These are phyloP conservation scores for Bathynomus jamesi DNA, from an alignment of 1,140 invertebrate species.

Conservation along the genomic window DNA sequence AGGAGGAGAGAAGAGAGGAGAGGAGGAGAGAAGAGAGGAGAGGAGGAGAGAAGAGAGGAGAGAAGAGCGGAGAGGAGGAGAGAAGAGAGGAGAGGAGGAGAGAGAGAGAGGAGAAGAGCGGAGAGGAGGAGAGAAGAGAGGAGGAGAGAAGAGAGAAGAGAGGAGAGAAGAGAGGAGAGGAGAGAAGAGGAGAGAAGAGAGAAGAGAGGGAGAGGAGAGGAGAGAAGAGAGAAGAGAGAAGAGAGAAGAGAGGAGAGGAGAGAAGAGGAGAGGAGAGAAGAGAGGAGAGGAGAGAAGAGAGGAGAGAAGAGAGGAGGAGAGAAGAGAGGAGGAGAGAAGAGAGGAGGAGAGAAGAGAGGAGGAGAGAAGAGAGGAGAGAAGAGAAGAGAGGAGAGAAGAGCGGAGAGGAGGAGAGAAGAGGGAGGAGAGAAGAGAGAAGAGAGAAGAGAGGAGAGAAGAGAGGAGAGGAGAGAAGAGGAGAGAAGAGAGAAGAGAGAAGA, in stretches of 20 bases:
- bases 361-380: not conserved
- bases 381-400: too few species aligned
- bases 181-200: not conserved
- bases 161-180: not conserved
- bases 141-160: not conserved
- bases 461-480: too few species aligned
- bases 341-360: not conserved
- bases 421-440: too few species aligned
- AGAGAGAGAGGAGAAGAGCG: too few species aligned
- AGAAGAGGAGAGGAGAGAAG: not conserved
- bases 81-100: not conserved
- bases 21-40: not conserved
- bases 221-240: not conserved
- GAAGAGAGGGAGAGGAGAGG: not conserved
- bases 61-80: too few species aligned
- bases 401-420: too few species aligned
- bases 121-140: not conserved
- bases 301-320: not conserved
- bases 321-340: too few species aligned
- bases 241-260: too few species aligned
- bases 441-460: too few species aligned
- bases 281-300: not conserved
- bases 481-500: too few species aligned
- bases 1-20: too few species aligned
- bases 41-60: not conserved